Evolutionary conservation across 2,888 invertebrate genomes (phyloP), one percentile per base, ranked within the genome.

Genomic region (Celastrina argiolus): DNA sequence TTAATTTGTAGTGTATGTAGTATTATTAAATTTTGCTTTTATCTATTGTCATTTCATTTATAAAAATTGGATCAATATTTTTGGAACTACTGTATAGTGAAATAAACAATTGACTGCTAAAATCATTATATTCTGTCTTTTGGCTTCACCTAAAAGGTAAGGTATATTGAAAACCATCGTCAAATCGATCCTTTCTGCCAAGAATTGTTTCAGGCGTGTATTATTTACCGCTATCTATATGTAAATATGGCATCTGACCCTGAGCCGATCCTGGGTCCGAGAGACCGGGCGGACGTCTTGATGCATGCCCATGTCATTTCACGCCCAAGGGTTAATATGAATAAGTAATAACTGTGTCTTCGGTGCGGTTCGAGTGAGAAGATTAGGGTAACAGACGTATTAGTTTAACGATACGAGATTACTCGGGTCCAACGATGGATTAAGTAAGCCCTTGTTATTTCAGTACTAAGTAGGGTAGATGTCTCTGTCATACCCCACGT

Each of bases 341-440:
- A 61, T 61, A 61, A 61, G 61, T 61, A 36, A 61, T 61, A 39
- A 6, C 16, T 39, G 61, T 18, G 61, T 61, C 61, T 61, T 39
- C 61, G 36, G 22, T 36, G 59, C 31, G 59, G 61, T 39, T 18
- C 39, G 22, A 61, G 61, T 61, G 22, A 36, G 61, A 36, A 39
- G 61, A 61, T 61, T 61, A 39, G 39, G 61, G 18, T 61, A 61
- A 61, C 61, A 22, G 61, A 12, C 36, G 39, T 61, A 39, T 61
- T 61, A 61, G 61, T 61, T 61, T 61, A 61, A 61, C 61, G 61
- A 61, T 39, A 61, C 36, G 34, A 59, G 61, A 61, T 61, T 39
- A 61, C 12, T 22, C 39, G 36, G 61, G 61, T 61, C 34, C 34
- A 39, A 39, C 34, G 61, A 39, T 14, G 34, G 59, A 61, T 61